Base-by-base conservation (phyloP, 2,797 vertebrate genomes). In the Rhynchotus rufescens region DNA sequence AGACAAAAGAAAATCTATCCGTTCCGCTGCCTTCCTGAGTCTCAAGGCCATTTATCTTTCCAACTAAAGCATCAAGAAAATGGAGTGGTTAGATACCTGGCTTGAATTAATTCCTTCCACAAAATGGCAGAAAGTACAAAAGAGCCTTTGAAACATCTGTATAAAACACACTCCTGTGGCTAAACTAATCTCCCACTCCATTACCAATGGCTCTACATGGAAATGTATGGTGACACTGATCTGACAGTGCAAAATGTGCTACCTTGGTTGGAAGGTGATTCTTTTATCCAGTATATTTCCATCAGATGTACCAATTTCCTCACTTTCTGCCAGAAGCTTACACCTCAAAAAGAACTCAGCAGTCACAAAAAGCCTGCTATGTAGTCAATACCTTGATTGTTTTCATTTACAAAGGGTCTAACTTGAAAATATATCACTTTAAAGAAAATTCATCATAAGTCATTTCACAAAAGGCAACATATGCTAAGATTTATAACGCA, bases 401-500 rank as follows among this genome's bases (percentile, higher is more conserved):
- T 92, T 92, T 86, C 66, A 28, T 44, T 84, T 84, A 88, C 21
- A 36, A 90, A 92, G 60, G 59, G 61, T 85, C 61, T 81, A 61
- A 88, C 52, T 80, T 89, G 51, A 47, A 78, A 75, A 77, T 57
- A 19, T 49, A 90, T 69, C 56, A 83, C 76, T 95, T 83, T 90
- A 66, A 95, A 92, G 73, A 84, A 92, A 86, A 49, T 40, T 84
- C 69, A 88, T 92, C 89, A 85, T 40, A 91, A 94, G 52, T 56
- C 65, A 84, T 90, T 96, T 96, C 65, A 80, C 65, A 80, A 62
- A 93, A 95, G 90, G 65, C 45, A 84, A 88, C 57, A 76, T 94
- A 81, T 75, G 79, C 67, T 94, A 80, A 82, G 96, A 96, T 94
- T 96, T 95, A 93, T 88, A 92, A 56, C 76, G 66, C 23, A 84